These are phyloP conservation scores for Calliphora vicina DNA, from an alignment of 1,140 invertebrate genomes.

Conservation along the genomic window DNA sequence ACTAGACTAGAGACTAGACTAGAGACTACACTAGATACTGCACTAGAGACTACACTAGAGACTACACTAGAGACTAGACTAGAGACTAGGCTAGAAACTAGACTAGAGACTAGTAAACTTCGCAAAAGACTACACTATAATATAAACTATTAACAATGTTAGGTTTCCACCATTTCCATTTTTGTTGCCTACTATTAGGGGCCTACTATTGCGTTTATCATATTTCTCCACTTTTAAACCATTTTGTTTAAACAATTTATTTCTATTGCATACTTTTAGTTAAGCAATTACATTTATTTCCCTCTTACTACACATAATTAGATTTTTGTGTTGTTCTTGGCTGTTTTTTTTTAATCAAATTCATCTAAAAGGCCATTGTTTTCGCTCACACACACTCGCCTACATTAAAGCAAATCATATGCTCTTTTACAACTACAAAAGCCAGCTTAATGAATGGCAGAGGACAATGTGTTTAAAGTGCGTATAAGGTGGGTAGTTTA, in stretches of 20 bases:
- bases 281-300: background rate
- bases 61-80: no score
- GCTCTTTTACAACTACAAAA: background rate
- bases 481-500: slow-evolving; percentile 10
- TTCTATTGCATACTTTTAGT: slow-evolving; percentile 21
- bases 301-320: background rate
- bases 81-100: no score
- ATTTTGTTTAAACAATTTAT: background rate
- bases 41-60: no score
- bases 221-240: no score
- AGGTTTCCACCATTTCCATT: no score
- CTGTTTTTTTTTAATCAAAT: background rate
- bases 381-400: background rate
- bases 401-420: background rate
- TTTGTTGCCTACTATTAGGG: background rate
- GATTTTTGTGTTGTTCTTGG: background rate
- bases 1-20: no score
- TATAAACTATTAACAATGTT: no score
- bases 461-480: slow-evolving; percentile 15
- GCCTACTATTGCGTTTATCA: background rate
- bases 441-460: background rate
- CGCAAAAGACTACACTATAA: no score
- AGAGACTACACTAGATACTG: no score
- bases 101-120: no score
- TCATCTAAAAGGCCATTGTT: background rate